Conservation (phyloP, 2,888 invertebrate genomes). For the Trypoxylon attenuatum region DNA sequence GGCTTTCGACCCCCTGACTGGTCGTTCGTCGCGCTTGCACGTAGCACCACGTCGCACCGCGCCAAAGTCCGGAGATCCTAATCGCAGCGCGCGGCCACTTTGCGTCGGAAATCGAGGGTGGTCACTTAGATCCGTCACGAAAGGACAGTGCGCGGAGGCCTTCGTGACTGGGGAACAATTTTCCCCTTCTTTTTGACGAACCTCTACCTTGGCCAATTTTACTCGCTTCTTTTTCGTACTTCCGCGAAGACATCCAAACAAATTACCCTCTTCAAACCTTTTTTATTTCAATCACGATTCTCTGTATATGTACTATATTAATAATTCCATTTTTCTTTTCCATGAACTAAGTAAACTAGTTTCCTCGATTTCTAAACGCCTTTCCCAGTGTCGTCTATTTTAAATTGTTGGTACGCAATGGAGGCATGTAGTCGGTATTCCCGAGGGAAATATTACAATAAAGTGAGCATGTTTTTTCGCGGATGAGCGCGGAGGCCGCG, state of each 20-base stretch:
- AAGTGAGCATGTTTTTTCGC: conserved; percentile 17
- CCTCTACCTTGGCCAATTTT: conserved; percentile 8
- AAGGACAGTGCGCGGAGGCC: conserved; percentile 45
- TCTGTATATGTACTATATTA: no score
- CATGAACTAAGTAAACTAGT: background rate
- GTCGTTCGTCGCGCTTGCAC: conserved; percentile 8
- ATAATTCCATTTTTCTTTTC: background rate
- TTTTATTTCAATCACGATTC: background rate
- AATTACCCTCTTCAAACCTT: conserved; percentile 11
- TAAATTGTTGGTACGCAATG: conserved; percentile 13
- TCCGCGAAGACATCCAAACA: conserved; percentile 7
- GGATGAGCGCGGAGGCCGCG: background rate
- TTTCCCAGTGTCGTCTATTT: conserved; percentile 1
- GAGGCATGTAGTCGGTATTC: conserved; percentile 20
- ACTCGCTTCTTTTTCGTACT: background rate
- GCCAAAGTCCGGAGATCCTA: conserved; percentile 61
- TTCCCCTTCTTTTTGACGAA: background rate
- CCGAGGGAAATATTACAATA: conserved; percentile 25
- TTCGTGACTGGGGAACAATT: conserved; percentile 40
- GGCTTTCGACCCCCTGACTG: conserved; percentile 21
- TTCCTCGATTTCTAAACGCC: no score
- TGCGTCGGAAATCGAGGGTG: conserved; percentile 72
- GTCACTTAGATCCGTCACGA: conserved; percentile 69
- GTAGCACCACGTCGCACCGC: background rate
- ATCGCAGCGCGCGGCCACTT: conserved; percentile 69